Conservation (phyloP, 2,888 invertebrate species). For the Caenorhabditis uteleia region DNA sequence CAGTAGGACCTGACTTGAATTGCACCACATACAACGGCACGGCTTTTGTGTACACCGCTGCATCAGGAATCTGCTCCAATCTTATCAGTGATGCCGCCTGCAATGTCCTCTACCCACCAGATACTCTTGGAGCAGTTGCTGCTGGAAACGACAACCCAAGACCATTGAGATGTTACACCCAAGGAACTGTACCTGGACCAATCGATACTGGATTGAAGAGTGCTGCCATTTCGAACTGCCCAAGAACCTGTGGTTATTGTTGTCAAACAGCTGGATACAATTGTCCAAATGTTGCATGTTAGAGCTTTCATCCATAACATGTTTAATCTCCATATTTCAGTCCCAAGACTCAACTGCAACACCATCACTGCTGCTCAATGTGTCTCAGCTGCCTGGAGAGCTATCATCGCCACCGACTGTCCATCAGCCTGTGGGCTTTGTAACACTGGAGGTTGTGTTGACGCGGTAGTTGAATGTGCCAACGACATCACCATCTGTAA, state of each 20-base stretch:
- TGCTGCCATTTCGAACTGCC: slow-evolving; percentile 19
- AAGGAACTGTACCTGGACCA: not conserved
- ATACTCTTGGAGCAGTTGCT: not conserved
- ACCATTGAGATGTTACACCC: not conserved
- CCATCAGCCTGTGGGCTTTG: too few species aligned
- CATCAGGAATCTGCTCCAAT: not conserved
- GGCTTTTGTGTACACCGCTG: not conserved
- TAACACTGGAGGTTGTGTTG: too few species aligned
- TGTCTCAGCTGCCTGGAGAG: too few species aligned
- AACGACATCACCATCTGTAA: too few species aligned
- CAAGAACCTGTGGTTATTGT: slow-evolving; percentile 45
- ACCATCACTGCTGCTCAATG: too few species aligned
- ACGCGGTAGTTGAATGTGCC: too few species aligned
- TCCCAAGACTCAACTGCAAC: too few species aligned
- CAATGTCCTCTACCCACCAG: not conserved
- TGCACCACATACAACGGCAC: slow-evolving; percentile 1
- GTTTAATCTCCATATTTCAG: too few species aligned
- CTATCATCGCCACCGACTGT: too few species aligned
- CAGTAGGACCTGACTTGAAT: not conserved
- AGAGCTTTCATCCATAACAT: too few species aligned
- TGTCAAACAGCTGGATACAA: slow-evolving; percentile 36
- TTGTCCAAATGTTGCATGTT: too few species aligned
- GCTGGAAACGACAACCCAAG: not conserved
- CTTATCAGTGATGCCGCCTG: too few species aligned
- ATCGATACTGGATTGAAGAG: slow-evolving; percentile 4